These are phyloP conservation scores for Poeciliopsis turneri DNA, from an alignment of 2,797 vertebrate species.

Conservation along the genomic window DNA sequence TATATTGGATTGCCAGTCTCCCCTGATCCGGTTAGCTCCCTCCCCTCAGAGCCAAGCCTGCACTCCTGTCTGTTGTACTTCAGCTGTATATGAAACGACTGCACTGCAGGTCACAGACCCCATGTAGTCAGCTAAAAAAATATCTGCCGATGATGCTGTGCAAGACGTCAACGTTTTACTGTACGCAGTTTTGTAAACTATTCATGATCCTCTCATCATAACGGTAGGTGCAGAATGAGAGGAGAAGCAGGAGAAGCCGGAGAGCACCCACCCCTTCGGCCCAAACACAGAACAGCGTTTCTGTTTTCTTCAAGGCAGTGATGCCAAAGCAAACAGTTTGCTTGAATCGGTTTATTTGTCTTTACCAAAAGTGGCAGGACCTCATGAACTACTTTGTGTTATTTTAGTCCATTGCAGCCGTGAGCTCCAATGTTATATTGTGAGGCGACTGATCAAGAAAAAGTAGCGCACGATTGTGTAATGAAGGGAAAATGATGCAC, in stretches of 20 bases:
- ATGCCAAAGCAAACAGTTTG: constrained; percentile 55
- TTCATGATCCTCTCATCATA: constrained; percentile 43
- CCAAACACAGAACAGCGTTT: constrained; percentile 30
- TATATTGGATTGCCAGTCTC: constrained; percentile 61
- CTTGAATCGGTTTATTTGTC: constrained; percentile 46
- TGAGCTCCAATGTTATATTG: not conserved
- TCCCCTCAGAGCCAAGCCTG: constrained; percentile 42
- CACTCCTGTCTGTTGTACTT: constrained; percentile 28
- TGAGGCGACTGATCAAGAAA: not conserved
- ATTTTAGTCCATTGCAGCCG: not conserved
- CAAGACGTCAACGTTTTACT: constrained; percentile 46
- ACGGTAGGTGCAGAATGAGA: constrained; percentile 2
- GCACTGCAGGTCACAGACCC: constrained; percentile 21
- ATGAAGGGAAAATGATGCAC: not conserved
- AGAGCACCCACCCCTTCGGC: constrained; percentile 21
- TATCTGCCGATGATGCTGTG: constrained; percentile 19
- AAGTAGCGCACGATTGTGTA: not conserved
- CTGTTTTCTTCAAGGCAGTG: constrained; percentile 39
- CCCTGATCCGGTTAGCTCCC: constrained; percentile 66
- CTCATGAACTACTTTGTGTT: not conserved
- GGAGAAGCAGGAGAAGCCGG: constrained; percentile 18
- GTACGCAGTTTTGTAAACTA: constrained; percentile 49
- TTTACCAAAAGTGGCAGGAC: constrained; percentile 14
- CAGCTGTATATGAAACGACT: constrained; percentile 30
- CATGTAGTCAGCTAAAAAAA: constrained; percentile 44